Base-by-base conservation (phyloP, 2,113 vertebrate genomes). In the Heptranchias perlo region DNA sequence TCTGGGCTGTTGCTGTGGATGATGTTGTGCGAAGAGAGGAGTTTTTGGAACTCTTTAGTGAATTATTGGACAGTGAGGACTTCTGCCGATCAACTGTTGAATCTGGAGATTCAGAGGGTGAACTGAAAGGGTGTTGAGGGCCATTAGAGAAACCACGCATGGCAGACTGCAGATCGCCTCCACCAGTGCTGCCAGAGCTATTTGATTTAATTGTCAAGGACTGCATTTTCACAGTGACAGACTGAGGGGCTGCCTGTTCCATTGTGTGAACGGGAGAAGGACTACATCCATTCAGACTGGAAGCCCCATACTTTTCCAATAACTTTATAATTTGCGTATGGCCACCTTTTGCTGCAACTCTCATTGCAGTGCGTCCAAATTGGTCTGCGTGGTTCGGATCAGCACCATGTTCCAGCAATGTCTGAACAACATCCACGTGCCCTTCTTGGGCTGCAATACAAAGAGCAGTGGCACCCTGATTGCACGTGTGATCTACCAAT, bases 391-490 rank as follows among this genome's bases (percentile, higher is more conserved):
- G 99, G 96, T 99, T 99, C 1, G 99, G 99, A 96, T 99, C 99
- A 0, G 99, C 99, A 18, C 98, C 97, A 0, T 99, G 99, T 97
- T 99, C 99, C 28, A 99, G 97, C 94, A 99, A 97, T 95, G 99
- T 98, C 82, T 99, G 99, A 96, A 99, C 99, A 0, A 99, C 99
- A 0, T 99, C 99, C 0, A 99, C 98, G 97, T 99, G 99, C n/a
- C 99, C 99, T 96, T 99, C 99, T 96, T 99, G 99, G 96, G 99
- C 99, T 0, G 99, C 99, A 65, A 99, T 99, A 78, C 99, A 99
- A 31, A 99, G 98, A 1, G 99, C 99, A 2, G 99, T 99, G 21
- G 99, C 99, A 73, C 99, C 99, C 97, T 99, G 99, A 96, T 99
- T 99, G 96, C 99, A 99, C 0, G 99, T 99, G 86, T 99, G 99